Base-by-base conservation (phyloP, 1,140 invertebrate species). In the Caenorhabditis brenneri region DNA sequence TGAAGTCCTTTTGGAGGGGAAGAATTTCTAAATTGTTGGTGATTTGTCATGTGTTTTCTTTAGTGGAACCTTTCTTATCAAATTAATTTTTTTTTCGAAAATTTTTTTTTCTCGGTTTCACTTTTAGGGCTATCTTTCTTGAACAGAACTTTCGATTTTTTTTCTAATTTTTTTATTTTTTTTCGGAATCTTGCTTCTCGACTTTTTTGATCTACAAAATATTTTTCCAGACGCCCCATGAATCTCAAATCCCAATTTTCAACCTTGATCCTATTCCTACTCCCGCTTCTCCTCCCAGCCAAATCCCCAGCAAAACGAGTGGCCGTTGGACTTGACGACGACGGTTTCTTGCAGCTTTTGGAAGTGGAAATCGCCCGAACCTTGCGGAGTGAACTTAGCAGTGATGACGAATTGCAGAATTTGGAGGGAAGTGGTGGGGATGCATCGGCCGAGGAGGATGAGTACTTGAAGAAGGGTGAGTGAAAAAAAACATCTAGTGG, bases 351-450 rank as follows among this genome's bases (percentile, higher is more conserved):
- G 33, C 65, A 39, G 24, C 36, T 74, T 10, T n/a, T 74, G 9
- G 65, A 74, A 74, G 33, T 27, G n/a, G 65, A 74, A 42, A 74
- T 74, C 2, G 22, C 36, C 1, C n/a, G 65, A 42, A 74, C 65
- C 4, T 12, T 74, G 9, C 33, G 65, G 33, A 74, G 65, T 24
- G 65, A 74, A 42, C 19, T 74, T 33, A 74, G 36, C 22, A 74
- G 65, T 74, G 65, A 74, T 15, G 65, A 74, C 42, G 65, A 74
- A 9, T 36, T 74, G 3, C 65, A 74, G 10, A 39, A 74, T 42
- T 19, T 74, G 65, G 65, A 74, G 33, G 33, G 6, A 74, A 74
- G 65, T 74, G 33, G 36, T 10, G 65, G 10, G 9, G 24, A 74
- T 46, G 5, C 53, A n/a, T 65, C 31, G 7, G 49, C 7, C 7